phyloP scores from a whole-genome alignment of 2,888 invertebrate genomes.

The Silvanus unidentatus region DNA sequence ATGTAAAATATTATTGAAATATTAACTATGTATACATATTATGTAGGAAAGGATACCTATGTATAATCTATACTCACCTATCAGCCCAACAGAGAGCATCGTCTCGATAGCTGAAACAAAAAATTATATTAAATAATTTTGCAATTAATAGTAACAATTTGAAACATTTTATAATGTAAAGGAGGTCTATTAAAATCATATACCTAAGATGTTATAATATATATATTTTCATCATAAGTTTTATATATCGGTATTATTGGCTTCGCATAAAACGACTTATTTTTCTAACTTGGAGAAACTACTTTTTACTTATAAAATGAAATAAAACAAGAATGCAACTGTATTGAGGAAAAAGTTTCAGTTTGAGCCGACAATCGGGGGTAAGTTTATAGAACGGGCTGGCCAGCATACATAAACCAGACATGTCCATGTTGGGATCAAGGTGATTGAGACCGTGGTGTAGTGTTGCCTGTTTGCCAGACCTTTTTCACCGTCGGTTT shows the following conservation, averaged over 20 bases:
- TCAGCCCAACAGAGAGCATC: slow-evolving; percentile 86
- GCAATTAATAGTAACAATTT: too few species aligned
- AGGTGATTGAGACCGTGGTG: slow-evolving; percentile 31
- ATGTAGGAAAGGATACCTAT: too few species aligned
- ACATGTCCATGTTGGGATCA: slow-evolving; percentile 40
- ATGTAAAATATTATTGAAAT: neutral
- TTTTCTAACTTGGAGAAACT: slow-evolving; percentile 42
- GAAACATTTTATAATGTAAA: too few species aligned
- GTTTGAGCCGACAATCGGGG: slow-evolving; percentile 34
- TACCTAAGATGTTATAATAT: too few species aligned
- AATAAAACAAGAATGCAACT: slow-evolving; percentile 41
- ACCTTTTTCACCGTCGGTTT: slow-evolving; percentile 26
- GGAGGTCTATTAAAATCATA: too few species aligned
- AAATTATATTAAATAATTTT: slow-evolving; percentile 7
- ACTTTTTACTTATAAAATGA: slow-evolving; percentile 41
- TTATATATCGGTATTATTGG: too few species aligned
- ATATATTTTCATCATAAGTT: too few species aligned
- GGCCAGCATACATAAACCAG: slow-evolving; percentile 32
- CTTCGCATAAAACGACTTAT: slow-evolving; percentile 27
- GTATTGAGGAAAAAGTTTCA: slow-evolving; percentile 41
- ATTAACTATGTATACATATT: too few species aligned
- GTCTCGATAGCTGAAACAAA: slow-evolving; percentile 74
- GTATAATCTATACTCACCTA: too few species aligned
- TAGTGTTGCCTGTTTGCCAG: neutral
- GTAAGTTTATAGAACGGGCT: slow-evolving; percentile 39